These are phyloP conservation scores for Automeris io DNA, from an alignment of 2,888 invertebrate species.

Conservation along the genomic window DNA sequence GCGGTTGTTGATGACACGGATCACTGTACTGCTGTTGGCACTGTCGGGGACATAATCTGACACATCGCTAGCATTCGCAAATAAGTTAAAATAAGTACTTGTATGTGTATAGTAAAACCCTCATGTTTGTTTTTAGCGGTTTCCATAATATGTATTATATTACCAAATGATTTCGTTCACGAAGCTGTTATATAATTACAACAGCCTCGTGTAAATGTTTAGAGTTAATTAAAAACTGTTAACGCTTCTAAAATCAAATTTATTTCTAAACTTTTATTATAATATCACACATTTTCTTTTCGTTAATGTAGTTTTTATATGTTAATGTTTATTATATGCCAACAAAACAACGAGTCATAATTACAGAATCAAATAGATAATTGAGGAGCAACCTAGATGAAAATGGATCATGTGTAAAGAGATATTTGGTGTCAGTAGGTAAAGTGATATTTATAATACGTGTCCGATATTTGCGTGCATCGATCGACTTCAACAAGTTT, in stretches of 20 bases:
- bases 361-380: not conserved
- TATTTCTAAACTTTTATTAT: not conserved
- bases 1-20: slow-evolving; percentile 14
- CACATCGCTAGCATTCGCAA: slow-evolving; percentile 18
- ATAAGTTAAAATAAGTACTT: no score
- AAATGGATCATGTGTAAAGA: not conserved
- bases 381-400: not conserved
- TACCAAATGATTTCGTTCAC: no score
- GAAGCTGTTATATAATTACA: no score
- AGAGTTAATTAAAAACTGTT: not conserved
- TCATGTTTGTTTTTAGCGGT: no score
- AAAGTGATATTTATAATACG: slow-evolving; percentile 1
- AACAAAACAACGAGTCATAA: not conserved
- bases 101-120: no score
- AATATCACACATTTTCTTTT: not conserved
- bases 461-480: slow-evolving; percentile 31
- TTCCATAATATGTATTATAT: no score
- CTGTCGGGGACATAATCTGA: slow-evolving; percentile 8
- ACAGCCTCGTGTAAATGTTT: no score
- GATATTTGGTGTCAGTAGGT: not conserved
- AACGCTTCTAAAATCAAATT: not conserved
- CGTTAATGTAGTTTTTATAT: no score
- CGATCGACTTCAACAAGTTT: slow-evolving; percentile 47
- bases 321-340: no score
- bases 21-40: slow-evolving; percentile 10